Evolutionary conservation across 2,888 invertebrate genomes (phyloP).

Genomic region (Caenorhabditis sp.): DNA sequence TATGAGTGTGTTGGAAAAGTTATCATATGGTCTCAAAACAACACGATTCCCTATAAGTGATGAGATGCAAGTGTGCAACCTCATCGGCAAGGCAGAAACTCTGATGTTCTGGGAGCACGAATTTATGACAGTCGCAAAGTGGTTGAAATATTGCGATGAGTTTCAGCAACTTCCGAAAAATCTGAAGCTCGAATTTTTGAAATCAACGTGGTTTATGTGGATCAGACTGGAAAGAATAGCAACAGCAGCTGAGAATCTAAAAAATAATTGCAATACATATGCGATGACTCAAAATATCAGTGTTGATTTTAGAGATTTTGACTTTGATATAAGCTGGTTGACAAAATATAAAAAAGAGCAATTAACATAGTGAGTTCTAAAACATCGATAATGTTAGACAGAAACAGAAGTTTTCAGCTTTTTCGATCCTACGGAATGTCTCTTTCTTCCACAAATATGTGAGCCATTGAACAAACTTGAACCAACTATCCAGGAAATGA

Average conservation of each 20-base stretch:
- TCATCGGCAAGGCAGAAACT: slow-evolving; percentile 12
- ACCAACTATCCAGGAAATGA: slow-evolving; percentile 6
- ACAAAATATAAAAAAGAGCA: slow-evolving; percentile 11
- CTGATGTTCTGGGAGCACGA: slow-evolving; percentile 14
- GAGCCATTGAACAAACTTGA: not conserved
- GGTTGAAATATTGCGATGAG: slow-evolving; percentile 27
- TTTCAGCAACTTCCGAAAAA: slow-evolving; percentile 14
- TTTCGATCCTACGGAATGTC: slow-evolving; percentile 5
- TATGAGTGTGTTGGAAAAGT: slow-evolving; percentile 1
- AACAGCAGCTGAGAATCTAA: slow-evolving; percentile 8
- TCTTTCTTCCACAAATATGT: not conserved
- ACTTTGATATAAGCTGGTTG: slow-evolving; percentile 4
- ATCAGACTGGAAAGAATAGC: slow-evolving; percentile 16
- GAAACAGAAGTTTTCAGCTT: not conserved
- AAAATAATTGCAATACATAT: not conserved
- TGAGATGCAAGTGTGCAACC: not conserved
- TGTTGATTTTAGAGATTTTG: not conserved
- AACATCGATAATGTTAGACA: not conserved
- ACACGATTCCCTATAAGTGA: not conserved
- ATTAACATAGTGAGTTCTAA: slow-evolving; percentile 2
- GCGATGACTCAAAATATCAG: not conserved
- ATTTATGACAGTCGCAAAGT: slow-evolving; percentile 9
- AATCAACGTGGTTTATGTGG: slow-evolving; percentile 28
- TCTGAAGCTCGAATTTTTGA: slow-evolving; percentile 10
- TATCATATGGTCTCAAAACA: slow-evolving; percentile 13